phyloP scores from a whole-genome alignment of 2,113 vertebrate genomes.

The Dromas ardeola region DNA sequence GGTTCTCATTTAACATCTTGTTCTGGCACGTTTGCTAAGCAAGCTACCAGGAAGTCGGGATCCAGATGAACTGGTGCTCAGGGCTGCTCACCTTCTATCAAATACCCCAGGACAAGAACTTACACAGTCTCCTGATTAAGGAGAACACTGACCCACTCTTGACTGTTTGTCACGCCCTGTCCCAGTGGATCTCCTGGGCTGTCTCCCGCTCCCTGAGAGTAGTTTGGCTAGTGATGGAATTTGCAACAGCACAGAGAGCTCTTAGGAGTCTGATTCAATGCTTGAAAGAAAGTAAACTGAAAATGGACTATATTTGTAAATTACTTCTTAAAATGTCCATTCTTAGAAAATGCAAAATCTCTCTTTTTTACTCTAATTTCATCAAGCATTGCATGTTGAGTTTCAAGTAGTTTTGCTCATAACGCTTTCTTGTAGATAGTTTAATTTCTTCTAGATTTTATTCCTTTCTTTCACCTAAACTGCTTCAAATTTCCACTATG shows the following conservation, averaged over 20 bases:
- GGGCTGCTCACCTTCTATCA: neutral
- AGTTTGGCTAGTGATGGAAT: neutral
- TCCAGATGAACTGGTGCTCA: neutral
- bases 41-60: neutral
- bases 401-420: neutral
- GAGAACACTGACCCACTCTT: neutral
- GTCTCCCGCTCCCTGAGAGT: neutral
- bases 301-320: neutral
- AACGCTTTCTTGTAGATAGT: neutral
- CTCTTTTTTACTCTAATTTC: neutral
- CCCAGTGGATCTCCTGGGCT: neutral
- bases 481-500: neutral
- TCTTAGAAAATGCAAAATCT: neutral
- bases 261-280: neutral
- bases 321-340: neutral
- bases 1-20: neutral
- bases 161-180: neutral
- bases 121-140: neutral
- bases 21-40: neutral
- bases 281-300: neutral
- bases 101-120: neutral
- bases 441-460: neutral
- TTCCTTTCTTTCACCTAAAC: neutral
- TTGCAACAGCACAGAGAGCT: neutral
- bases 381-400: neutral